Evolutionary conservation across 2,113 vertebrate genomes (phyloP).

Genomic region (Sphaerodactylus townsendi): DNA sequence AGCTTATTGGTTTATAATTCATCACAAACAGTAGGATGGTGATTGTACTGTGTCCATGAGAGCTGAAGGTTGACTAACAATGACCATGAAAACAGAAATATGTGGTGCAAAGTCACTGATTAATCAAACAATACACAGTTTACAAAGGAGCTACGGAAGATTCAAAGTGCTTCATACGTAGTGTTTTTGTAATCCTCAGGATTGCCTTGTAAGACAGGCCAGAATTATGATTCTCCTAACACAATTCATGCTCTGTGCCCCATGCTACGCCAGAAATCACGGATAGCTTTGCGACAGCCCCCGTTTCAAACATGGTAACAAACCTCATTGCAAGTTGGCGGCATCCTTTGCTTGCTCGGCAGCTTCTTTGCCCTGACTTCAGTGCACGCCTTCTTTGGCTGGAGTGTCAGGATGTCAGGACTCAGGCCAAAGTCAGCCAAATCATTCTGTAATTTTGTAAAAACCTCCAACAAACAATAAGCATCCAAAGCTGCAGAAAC

Average conservation of each 20-base stretch:
- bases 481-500: constrained; percentile 72
- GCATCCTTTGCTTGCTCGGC: constrained; percentile 38
- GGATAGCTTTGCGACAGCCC: background rate
- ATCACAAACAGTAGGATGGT: constrained; percentile 27
- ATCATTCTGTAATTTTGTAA: constrained; percentile 73
- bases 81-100: background rate
- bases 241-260: background rate
- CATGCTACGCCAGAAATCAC: background rate
- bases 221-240: background rate
- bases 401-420: constrained; percentile 59
- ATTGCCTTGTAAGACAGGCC: no score
- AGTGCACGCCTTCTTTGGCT: constrained; percentile 30
- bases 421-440: constrained; percentile 71
- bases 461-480: constrained; percentile 86
- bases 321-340: constrained; percentile 42
- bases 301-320: background rate
- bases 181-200: no score
- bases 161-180: background rate
- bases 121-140: background rate
- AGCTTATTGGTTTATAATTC: constrained; percentile 39
- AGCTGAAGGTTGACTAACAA: constrained; percentile 12
- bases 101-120: background rate
- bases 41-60: background rate
- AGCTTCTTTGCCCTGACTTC: constrained; percentile 54
- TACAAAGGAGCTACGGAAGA: background rate